Conservation (phyloP, 2,888 invertebrate species). For the Didymodactylos carnosus region DNA sequence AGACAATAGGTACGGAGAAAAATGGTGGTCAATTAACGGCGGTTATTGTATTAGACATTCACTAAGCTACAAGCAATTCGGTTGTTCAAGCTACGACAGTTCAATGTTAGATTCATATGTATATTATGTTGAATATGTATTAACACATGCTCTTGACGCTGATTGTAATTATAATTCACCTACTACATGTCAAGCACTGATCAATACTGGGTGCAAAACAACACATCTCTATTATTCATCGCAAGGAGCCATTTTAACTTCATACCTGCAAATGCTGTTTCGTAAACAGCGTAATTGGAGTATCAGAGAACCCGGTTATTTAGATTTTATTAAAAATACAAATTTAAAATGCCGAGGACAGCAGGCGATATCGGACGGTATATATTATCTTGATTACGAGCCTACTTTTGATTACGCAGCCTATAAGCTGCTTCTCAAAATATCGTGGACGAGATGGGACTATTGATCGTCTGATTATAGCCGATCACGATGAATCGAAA, state of each 20-base stretch:
- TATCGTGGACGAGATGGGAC: not conserved
- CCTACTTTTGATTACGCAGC: not conserved
- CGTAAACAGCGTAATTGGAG: not conserved
- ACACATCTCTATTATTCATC: not conserved
- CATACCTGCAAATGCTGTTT: not conserved
- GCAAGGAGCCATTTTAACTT: not conserved
- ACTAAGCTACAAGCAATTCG: not conserved
- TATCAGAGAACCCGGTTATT: not conserved
- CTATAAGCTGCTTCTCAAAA: not conserved
- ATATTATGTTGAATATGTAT: not conserved
- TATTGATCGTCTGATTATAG: not conserved
- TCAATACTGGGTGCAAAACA: not conserved
- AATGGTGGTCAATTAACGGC: not conserved
- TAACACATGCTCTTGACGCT: not conserved
- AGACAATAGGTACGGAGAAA: not conserved
- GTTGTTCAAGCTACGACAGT: no score
- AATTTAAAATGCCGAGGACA: not conserved
- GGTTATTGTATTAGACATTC: not conserved
- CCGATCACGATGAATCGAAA: not conserved
- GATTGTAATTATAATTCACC: not conserved
- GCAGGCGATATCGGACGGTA: not conserved
- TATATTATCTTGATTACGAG: not conserved
- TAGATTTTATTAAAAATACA: not conserved
- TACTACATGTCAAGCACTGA: not conserved
- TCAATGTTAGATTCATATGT: not conserved